Conservation (phyloP, 2,888 invertebrate species). For the Phortica okadai region DNA sequence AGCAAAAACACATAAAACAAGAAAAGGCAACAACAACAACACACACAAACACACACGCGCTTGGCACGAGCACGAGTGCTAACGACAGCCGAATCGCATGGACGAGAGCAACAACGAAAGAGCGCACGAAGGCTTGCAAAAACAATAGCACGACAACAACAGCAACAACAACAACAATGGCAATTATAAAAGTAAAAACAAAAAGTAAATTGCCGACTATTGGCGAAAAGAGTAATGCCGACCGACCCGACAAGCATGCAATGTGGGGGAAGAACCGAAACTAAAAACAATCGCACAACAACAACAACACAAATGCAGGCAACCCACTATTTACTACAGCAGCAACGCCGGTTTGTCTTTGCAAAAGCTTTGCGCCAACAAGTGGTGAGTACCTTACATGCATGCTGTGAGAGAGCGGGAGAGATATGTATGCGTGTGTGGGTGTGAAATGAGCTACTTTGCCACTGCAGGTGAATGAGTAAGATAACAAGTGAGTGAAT, state of each 20-base stretch:
- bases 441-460: constrained; percentile 30
- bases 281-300: not conserved
- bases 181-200: not conserved
- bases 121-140: too few relatives aligned
- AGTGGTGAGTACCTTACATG: constrained; percentile 20
- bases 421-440: constrained; percentile 35
- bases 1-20: not conserved
- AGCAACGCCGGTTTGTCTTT: constrained; percentile 3
- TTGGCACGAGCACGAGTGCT: constrained; percentile 35
- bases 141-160: constrained; percentile 19
- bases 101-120: not conserved
- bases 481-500: too few relatives aligned
- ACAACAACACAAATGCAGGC: constrained; percentile 3
- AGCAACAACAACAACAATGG: constrained; percentile 26
- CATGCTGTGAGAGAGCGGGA: not conserved
- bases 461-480: constrained; percentile 28
- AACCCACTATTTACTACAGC: not conserved
- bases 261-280: not conserved
- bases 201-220: not conserved
- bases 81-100: constrained; percentile 46
- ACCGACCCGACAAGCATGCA: not conserved
- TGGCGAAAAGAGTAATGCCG: not conserved
- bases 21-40: constrained; percentile 8
- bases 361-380: constrained; percentile 24
- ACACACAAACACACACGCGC: not conserved